Evolutionary conservation across 35 echinoderm and acorn worm genomes (phyloP).

Genomic region (Acanthaster planci): DNA sequence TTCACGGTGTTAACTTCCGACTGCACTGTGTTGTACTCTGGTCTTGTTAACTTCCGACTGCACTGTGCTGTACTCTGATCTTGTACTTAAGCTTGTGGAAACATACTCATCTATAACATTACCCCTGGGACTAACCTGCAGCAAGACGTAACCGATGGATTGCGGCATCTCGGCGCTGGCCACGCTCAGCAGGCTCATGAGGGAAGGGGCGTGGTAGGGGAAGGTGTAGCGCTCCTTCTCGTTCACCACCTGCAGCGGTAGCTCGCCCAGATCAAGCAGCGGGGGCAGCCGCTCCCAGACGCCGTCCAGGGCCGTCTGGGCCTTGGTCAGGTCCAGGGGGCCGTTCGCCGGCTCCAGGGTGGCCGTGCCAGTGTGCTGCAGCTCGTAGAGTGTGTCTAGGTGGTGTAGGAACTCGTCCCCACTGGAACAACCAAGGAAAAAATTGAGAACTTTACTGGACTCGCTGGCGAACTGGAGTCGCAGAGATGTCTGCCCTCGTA

Average conservation of each 20-base stretch:
- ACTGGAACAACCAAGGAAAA: conserved; percentile 53
- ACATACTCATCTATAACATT: too few species aligned
- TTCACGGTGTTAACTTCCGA: too few species aligned
- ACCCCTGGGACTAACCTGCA: conserved; percentile 78
- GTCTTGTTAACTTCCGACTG: too few species aligned
- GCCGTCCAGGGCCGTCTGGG: conserved; percentile 66
- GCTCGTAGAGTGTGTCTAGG: conserved; percentile 86
- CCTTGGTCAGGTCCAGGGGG: conserved; percentile 69
- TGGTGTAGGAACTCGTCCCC: conserved; percentile 73
- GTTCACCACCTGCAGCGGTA: conserved; percentile 85
- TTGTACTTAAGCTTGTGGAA: too few species aligned
- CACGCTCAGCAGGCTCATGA: conserved; percentile 86
- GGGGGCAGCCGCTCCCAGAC: conserved; percentile 74
- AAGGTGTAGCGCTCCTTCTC: conserved; percentile 88
- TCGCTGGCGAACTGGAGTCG: background rate
- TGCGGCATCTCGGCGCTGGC: conserved; percentile 88
- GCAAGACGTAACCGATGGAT: conserved; percentile 84
- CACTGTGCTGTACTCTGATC: too few species aligned
- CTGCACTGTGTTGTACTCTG: too few species aligned
- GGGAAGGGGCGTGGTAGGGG: conserved; percentile 92
- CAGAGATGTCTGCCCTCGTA: too few species aligned
- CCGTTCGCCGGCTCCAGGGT: conserved; percentile 12
- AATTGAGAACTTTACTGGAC: background rate
- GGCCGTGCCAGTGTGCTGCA: conserved; percentile 70
- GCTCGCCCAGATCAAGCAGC: conserved; percentile 77